A percentile compares a stretch with the other conserved stretches of the same genome.
Evolutionary conservation across 2,888 invertebrate species (phyloP).

Genomic region (Nesidiocoris tenuis): DNA sequence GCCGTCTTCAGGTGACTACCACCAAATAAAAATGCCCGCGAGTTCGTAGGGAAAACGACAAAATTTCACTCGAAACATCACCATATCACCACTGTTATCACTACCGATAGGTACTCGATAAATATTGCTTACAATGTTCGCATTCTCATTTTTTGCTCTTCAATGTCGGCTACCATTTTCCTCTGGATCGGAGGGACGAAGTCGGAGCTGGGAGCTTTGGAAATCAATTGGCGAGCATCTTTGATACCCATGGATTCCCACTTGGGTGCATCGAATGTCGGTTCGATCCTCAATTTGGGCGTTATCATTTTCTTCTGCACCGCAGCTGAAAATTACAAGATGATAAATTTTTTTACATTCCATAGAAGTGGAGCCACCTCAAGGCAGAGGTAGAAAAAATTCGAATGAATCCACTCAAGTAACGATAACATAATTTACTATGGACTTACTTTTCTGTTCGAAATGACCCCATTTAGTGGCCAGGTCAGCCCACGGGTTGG

Average conservation of each 20-base stretch:
- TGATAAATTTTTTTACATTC: too few species aligned
- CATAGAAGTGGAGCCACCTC: not conserved
- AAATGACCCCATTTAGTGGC: slow-evolving; percentile 64
- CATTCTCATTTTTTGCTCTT: slow-evolving; percentile 32
- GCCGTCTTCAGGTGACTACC: not conserved
- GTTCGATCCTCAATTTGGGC: not conserved
- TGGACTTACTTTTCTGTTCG: slow-evolving; percentile 53
- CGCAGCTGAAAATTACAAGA: slow-evolving; percentile 17
- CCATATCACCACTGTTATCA: not conserved
- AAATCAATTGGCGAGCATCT: slow-evolving; percentile 27
- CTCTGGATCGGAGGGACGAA: not conserved
- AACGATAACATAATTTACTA: too few species aligned
- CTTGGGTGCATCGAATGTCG: not conserved
- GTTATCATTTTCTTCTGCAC: slow-evolving; percentile 21
- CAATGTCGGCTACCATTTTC: slow-evolving; percentile 38
- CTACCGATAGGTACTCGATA: too few species aligned
- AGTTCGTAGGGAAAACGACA: too few species aligned
- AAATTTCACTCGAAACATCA: not conserved
- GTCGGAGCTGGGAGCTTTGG: slow-evolving; percentile 11
- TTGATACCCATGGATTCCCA: slow-evolving; percentile 15
- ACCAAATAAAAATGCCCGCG: too few species aligned
- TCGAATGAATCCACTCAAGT: not conserved
- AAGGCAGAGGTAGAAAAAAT: not conserved
- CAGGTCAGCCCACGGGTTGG: slow-evolving; percentile 72
- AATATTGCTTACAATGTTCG: slow-evolving; percentile 20